A percentile compares a stretch with the other conserved stretches of the same genome.
Conservation (phyloP, 2,797 vertebrate species). For the Argya squamiceps region DNA sequence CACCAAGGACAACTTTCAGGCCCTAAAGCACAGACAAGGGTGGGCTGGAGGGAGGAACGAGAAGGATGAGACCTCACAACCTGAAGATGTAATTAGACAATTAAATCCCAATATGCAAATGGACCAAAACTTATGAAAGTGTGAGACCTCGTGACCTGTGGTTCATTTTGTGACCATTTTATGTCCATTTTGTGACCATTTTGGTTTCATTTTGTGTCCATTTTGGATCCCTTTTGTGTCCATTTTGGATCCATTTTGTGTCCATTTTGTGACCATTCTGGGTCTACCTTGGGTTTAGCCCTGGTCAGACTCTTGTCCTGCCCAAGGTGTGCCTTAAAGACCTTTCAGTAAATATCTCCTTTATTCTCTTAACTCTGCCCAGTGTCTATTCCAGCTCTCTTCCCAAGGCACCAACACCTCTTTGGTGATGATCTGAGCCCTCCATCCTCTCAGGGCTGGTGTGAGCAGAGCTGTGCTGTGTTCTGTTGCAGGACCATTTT, state of each 20-base stretch:
- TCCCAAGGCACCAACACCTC: neutral
- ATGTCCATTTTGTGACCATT: too few relatives aligned
- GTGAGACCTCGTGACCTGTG: neutral
- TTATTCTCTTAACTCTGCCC: neutral
- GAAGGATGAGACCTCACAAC: neutral
- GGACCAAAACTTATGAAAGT: neutral
- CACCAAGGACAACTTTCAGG: neutral
- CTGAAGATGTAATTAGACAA: neutral
- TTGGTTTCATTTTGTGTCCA: too few relatives aligned
- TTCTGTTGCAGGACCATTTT: too few relatives aligned
- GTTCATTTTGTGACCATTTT: too few relatives aligned
- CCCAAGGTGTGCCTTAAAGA: too few relatives aligned
- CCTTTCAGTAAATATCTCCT: too few relatives aligned
- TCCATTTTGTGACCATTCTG: too few relatives aligned
- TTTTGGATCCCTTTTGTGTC: too few relatives aligned
- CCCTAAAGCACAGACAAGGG: neutral
- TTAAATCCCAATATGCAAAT: neutral
- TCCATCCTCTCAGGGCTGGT: rapidly evolving
- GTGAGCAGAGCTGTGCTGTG: neutral
- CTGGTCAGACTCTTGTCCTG: too few relatives aligned
- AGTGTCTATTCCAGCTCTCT: neutral
- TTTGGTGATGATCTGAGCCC: rapidly evolving
- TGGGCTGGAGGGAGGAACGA: neutral
- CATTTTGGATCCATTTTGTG: too few relatives aligned
- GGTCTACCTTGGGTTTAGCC: too few relatives aligned